Base-by-base conservation (phyloP, 1,140 invertebrate genomes). In the Theocolax elegans region DNA sequence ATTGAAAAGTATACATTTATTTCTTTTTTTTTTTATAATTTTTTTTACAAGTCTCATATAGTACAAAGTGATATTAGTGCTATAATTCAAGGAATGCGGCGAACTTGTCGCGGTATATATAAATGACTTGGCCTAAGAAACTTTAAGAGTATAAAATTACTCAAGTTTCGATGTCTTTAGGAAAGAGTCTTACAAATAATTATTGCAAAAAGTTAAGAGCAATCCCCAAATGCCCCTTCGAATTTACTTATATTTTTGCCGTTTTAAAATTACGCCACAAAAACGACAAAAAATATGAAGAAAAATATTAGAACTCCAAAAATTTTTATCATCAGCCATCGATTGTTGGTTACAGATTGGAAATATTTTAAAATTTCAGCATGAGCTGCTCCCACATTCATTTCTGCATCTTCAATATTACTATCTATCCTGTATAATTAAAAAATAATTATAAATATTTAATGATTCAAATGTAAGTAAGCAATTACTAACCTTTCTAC, bases 281-380 rank as follows among this genome's bases (percentile, higher is more conserved):
- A 98, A 76, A 99, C 91, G 82, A 99, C 92, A 89, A 99, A 99
- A 82, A 99, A 96, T 82, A 99, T 93, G 84, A 99, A 99, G 89
- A 99, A 99, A 81, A 99, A 93, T 88, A 99, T 97, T 27, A 99
- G 88, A 59, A 99, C 95, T 63, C 92, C 97, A 88, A 99, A 99
- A 71, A 99, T 93, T 90, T 99, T 99, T 76, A 99, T 95, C 96
- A 99, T 99, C 12, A 99, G 88, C 95, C 97, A 99, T 77, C 98
- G 90, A 87, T 99, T 99, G 48, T 94, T 97, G 12, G 96, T 95
- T 19, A 99, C 94, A 21, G 95, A 97, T 85, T 97, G 95, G 83
- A 99, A 99, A 87, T 99, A 99, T 86, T 95, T 98, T 64, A 99
- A 87, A 73, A 99, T 96, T 88, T 99, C 97, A 19, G 92, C 89